Percentiles rank a stretch among this genome's conserved stretches.
Conservation (phyloP, 1,140 invertebrate genomes). For the Pentalonia nigronervosa region DNA sequence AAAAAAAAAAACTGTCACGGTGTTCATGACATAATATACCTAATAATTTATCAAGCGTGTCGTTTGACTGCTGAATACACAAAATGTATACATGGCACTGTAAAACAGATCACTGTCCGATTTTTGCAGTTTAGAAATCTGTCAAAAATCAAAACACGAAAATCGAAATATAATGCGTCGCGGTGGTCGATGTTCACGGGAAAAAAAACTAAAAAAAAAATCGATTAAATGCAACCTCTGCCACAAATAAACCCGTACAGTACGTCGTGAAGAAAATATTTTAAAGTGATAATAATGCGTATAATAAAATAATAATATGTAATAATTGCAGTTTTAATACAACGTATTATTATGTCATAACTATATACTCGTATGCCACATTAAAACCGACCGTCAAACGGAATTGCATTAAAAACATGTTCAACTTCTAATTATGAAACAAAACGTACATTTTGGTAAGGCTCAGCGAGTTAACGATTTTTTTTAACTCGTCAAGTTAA, state of each 20-base stretch:
- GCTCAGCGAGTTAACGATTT: no score
- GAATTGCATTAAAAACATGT: no score
- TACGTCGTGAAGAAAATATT: neutral
- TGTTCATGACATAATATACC: neutral
- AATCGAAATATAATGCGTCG: neutral
- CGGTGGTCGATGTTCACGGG: neutral
- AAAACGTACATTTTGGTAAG: neutral
- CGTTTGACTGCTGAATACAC: neutral
- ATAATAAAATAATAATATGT: neutral
- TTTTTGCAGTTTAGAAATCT: neutral
- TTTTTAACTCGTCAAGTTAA: no score
- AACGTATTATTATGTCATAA: neutral
- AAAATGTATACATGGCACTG: neutral
- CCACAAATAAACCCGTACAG: neutral
- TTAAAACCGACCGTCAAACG: neutral
- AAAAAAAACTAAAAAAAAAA: neutral
- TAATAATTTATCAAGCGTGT: slow-evolving; percentile 29
- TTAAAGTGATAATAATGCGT: neutral
- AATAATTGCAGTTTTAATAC: neutral
- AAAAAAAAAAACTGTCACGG: slow-evolving; percentile 23
- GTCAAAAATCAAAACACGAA: neutral
- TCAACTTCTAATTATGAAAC: neutral
- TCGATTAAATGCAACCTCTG: neutral
- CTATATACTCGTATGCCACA: no score
- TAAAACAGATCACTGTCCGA: neutral